phyloP scores from a whole-genome alignment of 2,888 invertebrate genomes.

The Drosophila lutescens region DNA sequence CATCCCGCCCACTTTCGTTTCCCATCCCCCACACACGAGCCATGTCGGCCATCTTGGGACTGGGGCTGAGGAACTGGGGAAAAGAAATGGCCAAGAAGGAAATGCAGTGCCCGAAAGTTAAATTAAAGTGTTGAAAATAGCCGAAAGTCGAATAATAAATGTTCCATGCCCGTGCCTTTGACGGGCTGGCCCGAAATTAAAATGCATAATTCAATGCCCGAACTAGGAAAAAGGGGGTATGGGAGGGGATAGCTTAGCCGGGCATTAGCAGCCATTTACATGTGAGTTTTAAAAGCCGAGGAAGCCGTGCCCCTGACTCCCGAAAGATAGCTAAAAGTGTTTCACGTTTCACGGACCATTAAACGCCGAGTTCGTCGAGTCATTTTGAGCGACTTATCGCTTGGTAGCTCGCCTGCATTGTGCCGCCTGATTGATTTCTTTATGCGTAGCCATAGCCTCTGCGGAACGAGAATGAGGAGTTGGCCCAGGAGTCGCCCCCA shows the following conservation, averaged over 20 bases:
- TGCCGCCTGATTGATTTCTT: constrained; percentile 77
- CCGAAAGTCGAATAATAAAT: constrained; percentile 65
- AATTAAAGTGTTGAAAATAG: constrained; percentile 74
- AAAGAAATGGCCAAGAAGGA: constrained; percentile 58
- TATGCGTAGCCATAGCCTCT: constrained; percentile 44
- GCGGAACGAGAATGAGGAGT: background rate
- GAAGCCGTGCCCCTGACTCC: constrained; percentile 11
- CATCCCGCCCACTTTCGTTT: constrained; percentile 19
- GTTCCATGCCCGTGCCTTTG: constrained; percentile 63
- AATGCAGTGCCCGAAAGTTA: constrained; percentile 67
- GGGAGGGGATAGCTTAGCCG: constrained; percentile 20
- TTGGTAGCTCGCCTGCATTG: constrained; percentile 57
- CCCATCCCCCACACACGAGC: constrained; percentile 15
- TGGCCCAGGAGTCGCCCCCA: background rate
- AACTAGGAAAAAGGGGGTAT: background rate
- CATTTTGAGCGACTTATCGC: constrained; percentile 57
- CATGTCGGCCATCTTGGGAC: constrained; percentile 50
- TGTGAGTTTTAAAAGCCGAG: constrained; percentile 57
- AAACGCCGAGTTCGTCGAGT: constrained; percentile 72
- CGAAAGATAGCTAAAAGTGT: constrained; percentile 69
- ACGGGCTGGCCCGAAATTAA: constrained; percentile 67
- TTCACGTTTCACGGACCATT: constrained; percentile 78
- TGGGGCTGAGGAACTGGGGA: constrained; percentile 8
- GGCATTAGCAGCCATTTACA: constrained; percentile 65
- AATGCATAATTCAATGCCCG: constrained; percentile 72